These are phyloP conservation scores for Ceratosolen solmsi DNA, from an alignment of 1,140 invertebrate species.

Conservation along the genomic window DNA sequence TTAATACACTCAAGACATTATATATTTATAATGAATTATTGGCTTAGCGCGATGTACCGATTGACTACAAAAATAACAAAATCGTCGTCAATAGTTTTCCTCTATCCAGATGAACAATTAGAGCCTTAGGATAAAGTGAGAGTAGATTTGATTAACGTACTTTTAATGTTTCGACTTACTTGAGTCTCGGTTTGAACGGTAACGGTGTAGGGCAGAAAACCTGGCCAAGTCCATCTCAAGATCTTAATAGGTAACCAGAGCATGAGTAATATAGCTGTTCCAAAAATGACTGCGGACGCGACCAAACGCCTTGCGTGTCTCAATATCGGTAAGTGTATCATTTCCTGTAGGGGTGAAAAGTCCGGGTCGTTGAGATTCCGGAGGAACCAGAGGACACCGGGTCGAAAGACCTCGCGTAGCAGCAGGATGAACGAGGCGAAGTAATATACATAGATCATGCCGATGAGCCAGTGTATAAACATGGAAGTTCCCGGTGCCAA, in stretches of 20 bases:
- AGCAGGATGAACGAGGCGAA: conserved; percentile 98
- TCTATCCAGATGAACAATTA: no score
- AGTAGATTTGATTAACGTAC: no score
- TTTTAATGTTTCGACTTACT: conserved; percentile 66
- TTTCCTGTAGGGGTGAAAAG: conserved; percentile 98
- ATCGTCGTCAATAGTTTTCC: no score
- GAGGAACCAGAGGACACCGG: conserved; percentile 97
- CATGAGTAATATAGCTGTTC: conserved; percentile 95
- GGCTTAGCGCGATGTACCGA: no score
- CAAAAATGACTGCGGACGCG: conserved; percentile 96
- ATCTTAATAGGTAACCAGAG: conserved; percentile 95
- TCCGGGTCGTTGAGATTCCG: conserved; percentile 99
- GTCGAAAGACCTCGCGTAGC: conserved; percentile 92
- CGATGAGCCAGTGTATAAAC: conserved; percentile 99
- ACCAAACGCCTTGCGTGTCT: conserved; percentile 91
- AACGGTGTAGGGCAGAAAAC: conserved; percentile 95
- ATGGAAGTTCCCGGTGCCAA: conserved; percentile 95
- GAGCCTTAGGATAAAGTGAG: no score
- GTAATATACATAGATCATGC: conserved; percentile 99
- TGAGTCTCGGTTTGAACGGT: conserved; percentile 85
- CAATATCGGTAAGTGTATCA: conserved; percentile 97
- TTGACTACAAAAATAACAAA: no score
- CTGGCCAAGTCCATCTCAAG: conserved; percentile 86
- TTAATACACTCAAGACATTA: no score
- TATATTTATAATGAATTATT: no score